These are phyloP conservation scores for Rhea americana DNA, from an alignment of 2,113 vertebrate species.

Conservation along the genomic window DNA sequence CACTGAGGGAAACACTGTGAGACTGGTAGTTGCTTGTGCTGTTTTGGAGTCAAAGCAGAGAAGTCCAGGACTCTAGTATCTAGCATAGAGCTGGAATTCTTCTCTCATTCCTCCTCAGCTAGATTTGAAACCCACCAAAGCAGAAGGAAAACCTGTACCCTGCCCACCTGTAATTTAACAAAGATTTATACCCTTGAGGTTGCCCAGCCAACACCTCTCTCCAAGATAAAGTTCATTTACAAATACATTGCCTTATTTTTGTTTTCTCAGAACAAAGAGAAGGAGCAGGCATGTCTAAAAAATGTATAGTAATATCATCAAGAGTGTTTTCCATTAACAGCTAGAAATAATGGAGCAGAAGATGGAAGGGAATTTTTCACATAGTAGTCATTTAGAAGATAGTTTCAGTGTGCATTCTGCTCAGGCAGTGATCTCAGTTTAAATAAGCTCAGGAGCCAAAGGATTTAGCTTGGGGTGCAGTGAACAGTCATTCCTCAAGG, in stretches of 20 bases:
- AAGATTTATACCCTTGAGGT: background rate
- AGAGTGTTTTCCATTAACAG: background rate
- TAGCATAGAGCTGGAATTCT: background rate
- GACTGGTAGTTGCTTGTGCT: background rate
- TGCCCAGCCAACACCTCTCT: rapidly evolving
- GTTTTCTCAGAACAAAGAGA: background rate
- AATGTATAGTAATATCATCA: background rate
- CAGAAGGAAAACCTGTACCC: background rate
- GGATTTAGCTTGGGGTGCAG: background rate
- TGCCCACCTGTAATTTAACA: background rate
- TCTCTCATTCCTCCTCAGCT: background rate
- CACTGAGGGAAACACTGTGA: background rate
- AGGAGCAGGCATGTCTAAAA: background rate
- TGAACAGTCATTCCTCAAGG: conserved; percentile 2
- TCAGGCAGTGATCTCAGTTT: background rate
- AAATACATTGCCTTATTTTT: background rate
- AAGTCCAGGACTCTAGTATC: background rate
- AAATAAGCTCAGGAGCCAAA: background rate
- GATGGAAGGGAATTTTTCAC: background rate
- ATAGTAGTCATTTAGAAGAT: conserved; percentile 4
- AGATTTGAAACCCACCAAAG: background rate
- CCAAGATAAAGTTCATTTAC: background rate
- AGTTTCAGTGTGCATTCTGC: conserved; percentile 6
- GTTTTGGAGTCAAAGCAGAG: background rate
- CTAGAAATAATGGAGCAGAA: background rate